Evolutionary conservation across 2,888 invertebrate genomes (phyloP).

Genomic region (Caenorhabditis uteleia): DNA sequence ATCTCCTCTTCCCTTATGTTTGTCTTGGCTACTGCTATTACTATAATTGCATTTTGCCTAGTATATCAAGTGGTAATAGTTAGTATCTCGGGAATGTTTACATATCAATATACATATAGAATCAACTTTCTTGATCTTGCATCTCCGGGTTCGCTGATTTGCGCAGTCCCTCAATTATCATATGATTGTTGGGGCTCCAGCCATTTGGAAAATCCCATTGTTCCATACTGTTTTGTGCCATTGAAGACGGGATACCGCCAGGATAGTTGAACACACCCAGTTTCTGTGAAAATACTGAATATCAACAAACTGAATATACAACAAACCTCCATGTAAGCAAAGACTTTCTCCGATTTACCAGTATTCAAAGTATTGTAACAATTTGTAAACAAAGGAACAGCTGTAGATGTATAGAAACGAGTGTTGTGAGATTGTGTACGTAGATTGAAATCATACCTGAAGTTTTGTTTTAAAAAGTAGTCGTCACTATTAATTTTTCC

Average conservation of each 20-base stretch:
- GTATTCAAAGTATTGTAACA: constrained; percentile 58
- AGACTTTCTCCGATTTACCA: constrained; percentile 48
- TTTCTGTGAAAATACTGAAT: constrained; percentile 46
- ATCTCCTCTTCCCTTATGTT: too few species aligned
- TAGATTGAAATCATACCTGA: constrained; percentile 57
- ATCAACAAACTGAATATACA: too few species aligned
- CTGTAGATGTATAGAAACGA: constrained; percentile 70
- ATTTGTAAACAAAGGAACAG: constrained; percentile 80
- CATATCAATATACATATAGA: too few species aligned
- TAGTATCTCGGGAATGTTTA: too few species aligned
- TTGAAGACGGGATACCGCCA: constrained; percentile 56
- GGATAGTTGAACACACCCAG: constrained; percentile 53
- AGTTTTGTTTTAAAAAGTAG: background rate
- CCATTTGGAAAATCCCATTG: constrained; percentile 67
- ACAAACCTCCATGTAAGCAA: constrained; percentile 49
- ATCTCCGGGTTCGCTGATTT: constrained; percentile 57
- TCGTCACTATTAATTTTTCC: too few species aligned
- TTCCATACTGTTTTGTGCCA: constrained; percentile 76
- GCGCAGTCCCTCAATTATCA: constrained; percentile 81
- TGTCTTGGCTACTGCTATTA: too few species aligned
- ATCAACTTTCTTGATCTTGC: constrained; percentile 60
- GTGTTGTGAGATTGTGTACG: constrained; percentile 50
- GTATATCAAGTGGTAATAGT: too few species aligned
- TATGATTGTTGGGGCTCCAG: constrained; percentile 73
- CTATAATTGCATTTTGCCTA: too few species aligned